Base-by-base conservation (phyloP, 2,888 invertebrate species). In the Drosophila melanosoma region DNA sequence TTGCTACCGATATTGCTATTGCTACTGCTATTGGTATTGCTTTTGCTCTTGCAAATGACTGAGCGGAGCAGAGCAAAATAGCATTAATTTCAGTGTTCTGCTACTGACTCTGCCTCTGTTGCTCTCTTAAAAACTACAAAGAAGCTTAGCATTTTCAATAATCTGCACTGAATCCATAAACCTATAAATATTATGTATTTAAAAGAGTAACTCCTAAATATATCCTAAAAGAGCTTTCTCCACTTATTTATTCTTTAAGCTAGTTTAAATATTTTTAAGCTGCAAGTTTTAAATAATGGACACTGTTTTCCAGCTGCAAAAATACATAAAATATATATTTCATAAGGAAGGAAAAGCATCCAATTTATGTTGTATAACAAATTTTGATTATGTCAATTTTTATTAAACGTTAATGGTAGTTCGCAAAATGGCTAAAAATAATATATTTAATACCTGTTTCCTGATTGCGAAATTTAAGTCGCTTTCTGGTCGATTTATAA, bases 401-500 rank as follows among this genome's bases (percentile, higher is more conserved):
- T n/a, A 7, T 20, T 23, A 29, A 32, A 20, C 5, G 17, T 32
- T 49, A 23, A 45, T 23, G 20, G 45, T 45, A 45, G 45, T 23
- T 8, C 15, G 20, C 45, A 15, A 23, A 45, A 15, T 8, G 23
- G 23, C 23, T 15, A 45, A 15, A 15, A 23, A 23, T 29, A 15
- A 8, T 23, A 15, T 26, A 23, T 58, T 29, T 29, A 59, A 52
- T 23, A 40, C 51, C 56, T 56, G 56, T 53, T 62, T 26, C 17
- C 60, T 23, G 61, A 56, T 62, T 42, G 49, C 38, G 45, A 35
- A 48, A 58, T 35, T 53, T 5, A 45, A 59, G 51, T 23, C 40
- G 33, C 11, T 51, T 72, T 54, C 40, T 48, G 60, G 3, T 4
- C 54, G 58, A 53, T 40, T 51, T 63, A 26, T 59, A 29, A 51